Evolutionary conservation across 2,888 invertebrate species (phyloP).

Genomic region (Atrina japonica): DNA sequence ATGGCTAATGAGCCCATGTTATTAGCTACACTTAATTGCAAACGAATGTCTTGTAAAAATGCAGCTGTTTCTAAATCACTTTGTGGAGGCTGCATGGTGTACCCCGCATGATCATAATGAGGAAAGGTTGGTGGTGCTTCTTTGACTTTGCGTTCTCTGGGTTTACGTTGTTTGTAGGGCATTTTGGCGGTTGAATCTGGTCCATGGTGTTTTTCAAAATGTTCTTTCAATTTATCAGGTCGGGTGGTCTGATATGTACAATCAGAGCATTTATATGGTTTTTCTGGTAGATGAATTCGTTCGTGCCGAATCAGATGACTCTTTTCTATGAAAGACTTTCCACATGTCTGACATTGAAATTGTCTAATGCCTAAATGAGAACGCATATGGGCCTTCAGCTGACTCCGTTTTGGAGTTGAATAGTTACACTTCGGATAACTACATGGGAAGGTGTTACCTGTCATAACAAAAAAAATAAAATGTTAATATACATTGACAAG

Average conservation of each 20-base stretch:
- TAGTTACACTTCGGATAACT: constrained; percentile 85
- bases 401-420: constrained; percentile 85
- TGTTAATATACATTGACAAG: no score
- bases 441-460: constrained; percentile 85
- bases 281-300: constrained; percentile 85
- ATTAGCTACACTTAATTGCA: constrained; percentile 5
- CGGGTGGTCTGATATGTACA: constrained; percentile 86
- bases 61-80: constrained; percentile 20
- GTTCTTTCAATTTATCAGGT: constrained; percentile 85
- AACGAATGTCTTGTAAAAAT: constrained; percentile 22
- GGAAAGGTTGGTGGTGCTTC: constrained; percentile 1
- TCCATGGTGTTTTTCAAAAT: constrained; percentile 81
- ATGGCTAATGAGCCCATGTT: constrained; percentile 26
- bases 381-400: constrained; percentile 85
- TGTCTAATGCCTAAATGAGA: constrained; percentile 83
- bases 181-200: constrained; percentile 39
- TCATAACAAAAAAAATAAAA: constrained; percentile 30
- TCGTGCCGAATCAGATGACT: constrained; percentile 86
- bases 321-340: constrained; percentile 86
- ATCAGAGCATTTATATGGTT: constrained; percentile 85
- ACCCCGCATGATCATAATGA: constrained; percentile 45
- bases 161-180: constrained; percentile 36
- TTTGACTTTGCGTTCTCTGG: constrained; percentile 8
- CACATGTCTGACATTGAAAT: constrained; percentile 84
- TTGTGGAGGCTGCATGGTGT: constrained; percentile 46